Base-by-base conservation (phyloP, 2,888 invertebrate species). In the Pristionchus arcanus region DNA sequence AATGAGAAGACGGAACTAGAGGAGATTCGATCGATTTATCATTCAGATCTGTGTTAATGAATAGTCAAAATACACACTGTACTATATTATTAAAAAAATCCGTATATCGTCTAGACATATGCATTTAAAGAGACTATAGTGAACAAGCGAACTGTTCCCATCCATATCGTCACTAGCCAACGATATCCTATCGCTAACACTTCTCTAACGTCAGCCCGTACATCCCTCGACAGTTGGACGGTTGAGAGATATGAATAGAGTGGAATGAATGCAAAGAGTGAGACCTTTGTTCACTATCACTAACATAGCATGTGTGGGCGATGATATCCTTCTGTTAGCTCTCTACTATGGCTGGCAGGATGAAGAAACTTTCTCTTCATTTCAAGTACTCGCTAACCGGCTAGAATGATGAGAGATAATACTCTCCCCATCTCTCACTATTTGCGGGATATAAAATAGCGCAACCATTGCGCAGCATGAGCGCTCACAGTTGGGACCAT, bases 261-360 rank as follows among this genome's bases (percentile, higher is more conserved):
- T 31, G 31, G 11, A 71, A 71, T 34, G 28, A 19, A 16, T 34
- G 28, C 5, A 19, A 13, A 16, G 34, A 31, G 31, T 3, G 31
- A 34, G 4, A 71, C 34, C 71, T 15, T 28, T 34, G 71, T 31
- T 34, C 31, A n/a, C 42, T 81, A 42, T 49, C 81, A n/a, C 81
- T 81, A 28, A 53, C 81, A 53, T 25, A 49, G 21, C 81, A 49
- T 25, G 81, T 49, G 81, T 49, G 81, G 49, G 49, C 81, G 81
- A 42, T 81, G 81, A 42, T 81, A 7, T n/a, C 19, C 81, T 53
- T 81, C 49, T 81, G 81, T 81, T 81, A 81, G 81, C 49, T 53
- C 49, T 16, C 9, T 49, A 11, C 42, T 13, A 49, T 9, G 11
- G 13, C 42, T 49, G 42, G 9, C 42, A 13, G 42, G 9, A 49